Percentiles rank a stretch among this genome's conserved stretches.
Conservation (phyloP, 2,888 invertebrate species). For the Tineola bisselliella region DNA sequence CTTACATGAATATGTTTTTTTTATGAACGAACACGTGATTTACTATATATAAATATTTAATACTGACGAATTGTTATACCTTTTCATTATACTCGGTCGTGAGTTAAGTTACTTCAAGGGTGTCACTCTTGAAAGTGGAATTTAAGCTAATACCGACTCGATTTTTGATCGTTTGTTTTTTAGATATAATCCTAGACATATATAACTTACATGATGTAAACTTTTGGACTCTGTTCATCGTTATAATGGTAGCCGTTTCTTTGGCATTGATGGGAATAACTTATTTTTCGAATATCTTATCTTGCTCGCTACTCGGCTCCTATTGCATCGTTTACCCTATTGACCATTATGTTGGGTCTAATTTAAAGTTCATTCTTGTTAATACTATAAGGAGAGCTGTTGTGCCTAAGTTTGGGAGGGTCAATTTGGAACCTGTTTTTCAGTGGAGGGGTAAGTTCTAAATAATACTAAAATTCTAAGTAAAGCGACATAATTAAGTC, state of each 20-base stretch:
- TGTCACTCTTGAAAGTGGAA: no score
- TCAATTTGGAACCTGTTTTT: constrained; percentile 69
- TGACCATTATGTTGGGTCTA: constrained; percentile 72
- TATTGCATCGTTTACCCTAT: constrained; percentile 70
- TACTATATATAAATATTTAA: no score
- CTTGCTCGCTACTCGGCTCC: constrained; percentile 72
- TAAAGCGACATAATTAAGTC: neutral
- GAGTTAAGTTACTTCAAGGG: no score
- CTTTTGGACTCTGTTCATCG: constrained; percentile 72
- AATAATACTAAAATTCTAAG: no score
- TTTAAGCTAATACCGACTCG: no score
- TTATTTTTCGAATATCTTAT: constrained; percentile 68
- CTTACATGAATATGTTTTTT: no score
- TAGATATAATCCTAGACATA: constrained; percentile 9
- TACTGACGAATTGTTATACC: no score
- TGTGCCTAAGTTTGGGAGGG: constrained; percentile 39
- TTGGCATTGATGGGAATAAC: constrained; percentile 58
- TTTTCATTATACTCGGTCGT: no score
- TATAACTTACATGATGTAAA: constrained; percentile 31
- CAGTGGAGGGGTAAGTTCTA: constrained; percentile 66
- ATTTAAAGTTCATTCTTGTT: constrained; percentile 74
- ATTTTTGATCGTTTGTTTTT: neutral
- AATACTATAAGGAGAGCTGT: constrained; percentile 73
- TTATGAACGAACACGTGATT: no score
- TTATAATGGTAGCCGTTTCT: constrained; percentile 57